Percentiles rank a stretch among this genome's conserved stretches.
These are phyloP conservation scores for Diploscapter pachys DNA, from an alignment of 1,140 invertebrate genomes.

Conservation along the genomic window DNA sequence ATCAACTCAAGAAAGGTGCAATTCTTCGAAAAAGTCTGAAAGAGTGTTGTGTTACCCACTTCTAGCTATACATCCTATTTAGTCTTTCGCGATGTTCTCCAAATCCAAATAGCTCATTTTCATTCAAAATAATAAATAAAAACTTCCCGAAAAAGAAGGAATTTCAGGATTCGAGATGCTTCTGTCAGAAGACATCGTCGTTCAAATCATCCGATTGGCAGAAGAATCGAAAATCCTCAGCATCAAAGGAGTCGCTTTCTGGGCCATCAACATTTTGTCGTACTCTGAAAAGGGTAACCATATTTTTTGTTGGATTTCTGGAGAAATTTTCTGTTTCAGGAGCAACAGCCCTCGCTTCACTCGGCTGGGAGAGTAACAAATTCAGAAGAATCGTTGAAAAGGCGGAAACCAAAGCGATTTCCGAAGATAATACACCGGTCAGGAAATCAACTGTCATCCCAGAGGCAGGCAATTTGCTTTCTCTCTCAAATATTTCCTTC, in stretches of 20 bases:
- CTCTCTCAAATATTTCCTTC: background rate
- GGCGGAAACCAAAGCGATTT: background rate
- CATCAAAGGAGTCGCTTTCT: conserved; percentile 37
- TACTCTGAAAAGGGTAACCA: background rate
- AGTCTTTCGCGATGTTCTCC: too few relatives aligned
- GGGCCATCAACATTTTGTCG: conserved; percentile 31
- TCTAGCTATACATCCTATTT: too few relatives aligned
- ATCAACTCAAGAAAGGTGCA: too few relatives aligned
- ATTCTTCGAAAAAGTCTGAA: too few relatives aligned
- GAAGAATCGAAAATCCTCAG: conserved; percentile 32
- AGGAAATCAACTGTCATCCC: background rate
- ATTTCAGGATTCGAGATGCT: conserved; percentile 12
- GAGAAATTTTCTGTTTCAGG: conserved; percentile 14
- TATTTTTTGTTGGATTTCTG: background rate
- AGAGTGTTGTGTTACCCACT: too few relatives aligned
- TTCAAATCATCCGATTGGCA: conserved; percentile 23
- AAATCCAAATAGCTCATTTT: too few relatives aligned
- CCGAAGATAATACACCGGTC: background rate
- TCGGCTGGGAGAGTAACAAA: conserved; percentile 38
- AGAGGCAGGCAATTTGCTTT: conserved; percentile 1
- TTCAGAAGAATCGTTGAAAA: conserved; percentile 28
- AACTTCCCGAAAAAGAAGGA: background rate
- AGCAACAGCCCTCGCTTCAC: conserved; percentile 21
- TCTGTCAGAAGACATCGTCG: conserved; percentile 23
- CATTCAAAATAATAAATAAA: too few relatives aligned